Base-by-base conservation (phyloP, 2,113 vertebrate genomes). In the Perca fluviatilis region DNA sequence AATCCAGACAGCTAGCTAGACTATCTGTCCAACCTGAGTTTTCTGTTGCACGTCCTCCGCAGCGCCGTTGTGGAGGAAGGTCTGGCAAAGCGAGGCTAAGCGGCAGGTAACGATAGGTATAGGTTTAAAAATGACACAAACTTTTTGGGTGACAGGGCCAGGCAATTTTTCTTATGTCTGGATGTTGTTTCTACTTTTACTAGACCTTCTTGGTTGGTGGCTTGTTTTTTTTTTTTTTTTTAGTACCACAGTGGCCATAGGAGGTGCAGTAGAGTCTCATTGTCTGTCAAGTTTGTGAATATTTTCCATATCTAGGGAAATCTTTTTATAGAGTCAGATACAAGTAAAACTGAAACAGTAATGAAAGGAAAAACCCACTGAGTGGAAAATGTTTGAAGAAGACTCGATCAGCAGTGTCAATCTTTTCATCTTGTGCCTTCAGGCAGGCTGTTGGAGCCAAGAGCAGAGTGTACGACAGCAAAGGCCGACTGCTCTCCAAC, bases 381-480 rank as follows among this genome's bases (percentile, higher is more conserved):
- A 16, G 61, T 27, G 30, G 12, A 56, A 74, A 49, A 33, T 21
- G 10, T 27, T 54, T 51, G 5, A 64, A 12, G 30, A 50, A 69
- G 73, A 62, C 14, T 3, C 33, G 21, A 40, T 49, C 25, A 18
- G 18, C 43, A 12, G 77, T 33, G n/a, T 60, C 43, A 5, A 61
- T 58, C 36, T 84, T 84, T 43, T 15, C 21, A 47, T 89, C 11
- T 75, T 3, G 6, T 0, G 51, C 68, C 46, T 61, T 0, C 94
- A 99, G 98, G 89, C 98, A 98, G 36, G 83, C 89, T 1, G 72
- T 96, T 1, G 95, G 95, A 1, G 93, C 96, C 19, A 99, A 98
- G 93, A 99, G 96, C 73, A 97, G 96, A 86, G 97, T 99, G 75
- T 99, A 99, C 0, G 98, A 99, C 74, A 93, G 89, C 94, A 96